Base-by-base conservation (phyloP, 2,888 invertebrate species). In the Eumacrocentrus americanus region DNA sequence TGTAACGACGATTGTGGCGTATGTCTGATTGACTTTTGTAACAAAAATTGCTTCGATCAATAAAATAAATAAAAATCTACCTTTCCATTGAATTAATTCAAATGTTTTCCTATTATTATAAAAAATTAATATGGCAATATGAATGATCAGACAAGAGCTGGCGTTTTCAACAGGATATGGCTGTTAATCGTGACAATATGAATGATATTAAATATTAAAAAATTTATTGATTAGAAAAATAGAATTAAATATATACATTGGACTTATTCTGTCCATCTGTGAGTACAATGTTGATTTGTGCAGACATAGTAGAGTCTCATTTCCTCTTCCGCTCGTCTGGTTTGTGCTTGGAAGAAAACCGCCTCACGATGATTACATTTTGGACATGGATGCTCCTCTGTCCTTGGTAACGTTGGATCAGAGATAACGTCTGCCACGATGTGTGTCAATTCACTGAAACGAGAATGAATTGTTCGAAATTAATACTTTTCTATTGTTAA, bases 331-430 rank as follows among this genome's bases (percentile, higher is more conserved):
- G 98, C 98, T 71, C 96, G 87, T 65, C 95, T 85, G 0, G 97
- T 96, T 81, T 98, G 97, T 0, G 98, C 98, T 85, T 96, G 95
- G 83, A 99, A 99, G 83, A 99, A 99, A 4, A 99, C 99, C 0
- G 98, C 96, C 80, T 98, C 97, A 63, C 92, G 87, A 80, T 97
- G 92, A 65, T 89, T 88, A 81, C 99, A 99, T 79, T 94, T 94
- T 0, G 98, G 98, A 80, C 99, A 99, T 59, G 94, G 94, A 82
- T 99, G 99, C 74, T 99, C 98, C 80, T 98, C 97, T 0, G 99
- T 98, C 67, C 98, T 87, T 0, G 99, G 99, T 63, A 99, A 82
- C 1, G 99, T 99, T 2, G 99, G 99, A 79, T 99, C 99, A 46
- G 97, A 95, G 65, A 98, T 94, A 0, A 99, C 98, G 81, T 99